Conservation (phyloP, 2,113 vertebrate genomes). For the Tonatia bakeri region DNA sequence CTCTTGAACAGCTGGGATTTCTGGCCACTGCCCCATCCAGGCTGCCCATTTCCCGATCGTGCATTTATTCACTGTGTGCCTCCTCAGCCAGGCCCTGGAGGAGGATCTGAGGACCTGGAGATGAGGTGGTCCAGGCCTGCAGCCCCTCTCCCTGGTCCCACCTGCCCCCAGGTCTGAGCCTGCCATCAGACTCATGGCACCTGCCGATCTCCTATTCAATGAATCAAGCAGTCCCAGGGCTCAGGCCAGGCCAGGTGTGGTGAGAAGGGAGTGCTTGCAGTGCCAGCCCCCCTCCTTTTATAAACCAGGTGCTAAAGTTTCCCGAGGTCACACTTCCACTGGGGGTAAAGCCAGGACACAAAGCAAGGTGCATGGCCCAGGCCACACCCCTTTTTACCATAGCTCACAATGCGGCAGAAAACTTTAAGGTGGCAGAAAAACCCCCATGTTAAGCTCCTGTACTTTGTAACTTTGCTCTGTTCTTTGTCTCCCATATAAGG, state of each 20-base stretch:
- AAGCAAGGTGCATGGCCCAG: neutral
- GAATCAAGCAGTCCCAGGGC: neutral
- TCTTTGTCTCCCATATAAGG: too few species aligned
- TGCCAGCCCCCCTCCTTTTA: neutral
- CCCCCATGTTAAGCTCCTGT: too few species aligned
- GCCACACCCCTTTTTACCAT: neutral
- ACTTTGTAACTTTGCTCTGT: too few species aligned
- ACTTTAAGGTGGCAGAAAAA: too few species aligned
- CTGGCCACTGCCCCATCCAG: neutral
- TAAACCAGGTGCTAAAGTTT: neutral
- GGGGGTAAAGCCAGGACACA: neutral
- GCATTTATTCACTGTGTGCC: too few species aligned
- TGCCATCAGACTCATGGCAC: neutral
- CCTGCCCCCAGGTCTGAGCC: neutral
- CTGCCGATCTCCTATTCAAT: neutral
- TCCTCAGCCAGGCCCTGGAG: neutral
- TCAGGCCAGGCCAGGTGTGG: neutral
- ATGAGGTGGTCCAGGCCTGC: neutral
- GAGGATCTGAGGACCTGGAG: neutral
- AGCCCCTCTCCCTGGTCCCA: neutral
- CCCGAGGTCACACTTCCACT: neutral
- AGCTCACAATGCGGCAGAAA: too few species aligned
- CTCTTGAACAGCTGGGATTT: neutral
- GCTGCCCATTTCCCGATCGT: neutral
- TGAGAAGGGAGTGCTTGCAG: neutral